Percentiles rank a stretch among this genome's conserved stretches.
Evolutionary conservation across 2,113 vertebrate species (phyloP).

Genomic region (Capra hircus): DNA sequence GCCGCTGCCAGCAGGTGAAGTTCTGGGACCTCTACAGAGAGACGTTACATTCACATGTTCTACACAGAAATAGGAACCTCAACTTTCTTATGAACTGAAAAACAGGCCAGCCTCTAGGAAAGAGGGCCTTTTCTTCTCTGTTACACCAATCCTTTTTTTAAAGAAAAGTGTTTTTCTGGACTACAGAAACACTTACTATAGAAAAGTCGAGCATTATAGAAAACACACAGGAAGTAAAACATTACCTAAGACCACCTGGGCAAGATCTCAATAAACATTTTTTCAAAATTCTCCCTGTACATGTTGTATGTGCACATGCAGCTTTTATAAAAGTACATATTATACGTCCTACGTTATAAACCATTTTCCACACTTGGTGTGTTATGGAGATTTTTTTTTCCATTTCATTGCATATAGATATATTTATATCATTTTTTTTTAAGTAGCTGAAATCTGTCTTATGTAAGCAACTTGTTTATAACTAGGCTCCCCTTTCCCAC

Average conservation of each 20-base stretch:
- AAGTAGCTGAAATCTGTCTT: background rate
- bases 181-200: background rate
- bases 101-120: background rate
- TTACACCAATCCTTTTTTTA: background rate
- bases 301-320: background rate
- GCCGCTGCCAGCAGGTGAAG: background rate
- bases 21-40: background rate
- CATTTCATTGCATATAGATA: background rate
- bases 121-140: background rate
- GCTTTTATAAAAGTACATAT: background rate
- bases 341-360: background rate
- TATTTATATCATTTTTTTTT: background rate
- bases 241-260: background rate
- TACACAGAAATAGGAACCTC: background rate
- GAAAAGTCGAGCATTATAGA: background rate
- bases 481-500: background rate
- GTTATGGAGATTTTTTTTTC: background rate
- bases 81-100: background rate
- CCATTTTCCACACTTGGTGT: background rate
- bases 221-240: background rate
- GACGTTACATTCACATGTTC: background rate
- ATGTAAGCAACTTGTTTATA: background rate
- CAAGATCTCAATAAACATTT: background rate
- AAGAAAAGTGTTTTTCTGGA: background rate
- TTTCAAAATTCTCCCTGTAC: background rate